Evolutionary conservation across 1,140 invertebrate species (phyloP).

Genomic region (Caenorhabditis remanei): DNA sequence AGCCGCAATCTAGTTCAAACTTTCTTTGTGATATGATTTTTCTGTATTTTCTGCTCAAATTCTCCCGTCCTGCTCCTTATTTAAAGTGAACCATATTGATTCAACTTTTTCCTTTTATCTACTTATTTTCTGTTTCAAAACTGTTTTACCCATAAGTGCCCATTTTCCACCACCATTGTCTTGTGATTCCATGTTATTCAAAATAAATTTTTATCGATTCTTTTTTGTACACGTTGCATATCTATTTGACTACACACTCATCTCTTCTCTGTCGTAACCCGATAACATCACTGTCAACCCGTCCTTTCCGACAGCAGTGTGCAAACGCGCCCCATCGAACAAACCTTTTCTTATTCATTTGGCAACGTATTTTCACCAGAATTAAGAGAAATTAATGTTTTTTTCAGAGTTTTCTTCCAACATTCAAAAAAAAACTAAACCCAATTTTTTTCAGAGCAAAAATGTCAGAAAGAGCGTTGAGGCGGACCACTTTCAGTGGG

Average conservation of each 20-base stretch:
- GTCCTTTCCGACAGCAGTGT: not conserved
- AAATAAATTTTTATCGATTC: conserved; percentile 20
- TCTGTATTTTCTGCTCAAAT: conserved; percentile 48
- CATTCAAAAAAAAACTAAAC: not conserved
- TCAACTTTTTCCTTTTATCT: not conserved
- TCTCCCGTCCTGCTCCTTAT: not conserved
- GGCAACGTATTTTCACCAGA: not conserved
- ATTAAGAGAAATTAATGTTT: not conserved
- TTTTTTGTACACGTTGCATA: conserved; percentile 27
- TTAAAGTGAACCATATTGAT: not conserved
- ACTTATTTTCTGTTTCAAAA: too few species aligned
- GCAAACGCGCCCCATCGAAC: conserved; percentile 25
- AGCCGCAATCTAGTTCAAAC: conserved; percentile 44
- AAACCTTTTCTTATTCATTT: not conserved
- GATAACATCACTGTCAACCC: not conserved
- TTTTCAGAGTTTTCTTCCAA: not conserved
- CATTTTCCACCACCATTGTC: not conserved
- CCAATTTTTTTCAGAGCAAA: conserved; percentile 8
- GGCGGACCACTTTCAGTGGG: conserved; percentile 63
- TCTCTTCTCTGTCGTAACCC: not conserved
- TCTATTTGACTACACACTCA: not conserved
- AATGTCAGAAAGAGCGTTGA: conserved; percentile 54
- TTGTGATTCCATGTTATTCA: not conserved
- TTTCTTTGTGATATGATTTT: conserved; percentile 43
- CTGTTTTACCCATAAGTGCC: too few species aligned